Conservation (phyloP, 2,888 invertebrate genomes). For the Amblyjoppa proteus region DNA sequence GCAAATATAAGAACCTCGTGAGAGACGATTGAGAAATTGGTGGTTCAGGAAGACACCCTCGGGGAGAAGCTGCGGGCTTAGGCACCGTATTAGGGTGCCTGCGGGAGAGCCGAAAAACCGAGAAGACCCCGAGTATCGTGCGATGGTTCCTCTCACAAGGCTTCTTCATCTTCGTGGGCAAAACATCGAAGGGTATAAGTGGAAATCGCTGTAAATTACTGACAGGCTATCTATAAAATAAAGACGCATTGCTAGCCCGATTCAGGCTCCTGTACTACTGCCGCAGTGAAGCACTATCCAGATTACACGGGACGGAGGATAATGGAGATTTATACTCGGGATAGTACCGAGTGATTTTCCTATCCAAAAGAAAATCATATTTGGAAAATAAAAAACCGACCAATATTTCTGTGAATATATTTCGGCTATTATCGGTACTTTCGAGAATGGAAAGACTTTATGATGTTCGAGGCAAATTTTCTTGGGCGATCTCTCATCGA, state of each 20-base stretch:
- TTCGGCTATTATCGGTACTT: not conserved
- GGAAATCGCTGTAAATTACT: slow-evolving; percentile 79
- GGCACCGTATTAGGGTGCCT: not conserved
- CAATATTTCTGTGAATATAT: not conserved
- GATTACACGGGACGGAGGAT: not conserved
- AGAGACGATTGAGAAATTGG: not conserved
- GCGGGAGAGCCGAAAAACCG: not conserved
- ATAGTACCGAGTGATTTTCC: not conserved
- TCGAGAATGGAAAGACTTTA: not conserved
- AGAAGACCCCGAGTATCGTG: not conserved
- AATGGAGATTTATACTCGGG: slow-evolving; percentile 31
- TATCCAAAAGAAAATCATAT: not conserved
- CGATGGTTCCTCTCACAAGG: slow-evolving; percentile 4
- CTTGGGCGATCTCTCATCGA: not conserved
- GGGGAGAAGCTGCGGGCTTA: not conserved
- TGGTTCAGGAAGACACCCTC: not conserved
- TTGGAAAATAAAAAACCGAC: not conserved
- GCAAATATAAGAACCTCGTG: not conserved
- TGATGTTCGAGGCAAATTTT: not conserved
- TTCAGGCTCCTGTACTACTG: not conserved
- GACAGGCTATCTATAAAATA: slow-evolving; percentile 59
- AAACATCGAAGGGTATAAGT: slow-evolving; percentile 75
- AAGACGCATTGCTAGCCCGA: slow-evolving; percentile 55
- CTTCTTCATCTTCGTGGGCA: not conserved
- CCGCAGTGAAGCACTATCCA: slow-evolving; percentile 3